Evolutionary conservation across 2,888 invertebrate species (phyloP).

Genomic region (Pammene aurita): DNA sequence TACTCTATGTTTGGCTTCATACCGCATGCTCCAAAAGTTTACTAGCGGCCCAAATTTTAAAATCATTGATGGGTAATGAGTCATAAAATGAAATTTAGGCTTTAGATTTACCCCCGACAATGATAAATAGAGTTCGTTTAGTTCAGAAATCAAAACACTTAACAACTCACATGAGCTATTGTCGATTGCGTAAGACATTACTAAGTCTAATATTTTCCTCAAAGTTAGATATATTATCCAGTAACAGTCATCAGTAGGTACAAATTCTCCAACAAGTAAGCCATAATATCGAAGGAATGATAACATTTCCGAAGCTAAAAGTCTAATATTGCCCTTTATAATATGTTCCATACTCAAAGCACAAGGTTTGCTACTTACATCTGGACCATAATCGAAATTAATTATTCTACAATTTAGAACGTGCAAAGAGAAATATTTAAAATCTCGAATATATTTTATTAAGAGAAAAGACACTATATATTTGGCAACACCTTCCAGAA

Average conservation of each 20-base stretch:
- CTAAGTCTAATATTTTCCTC: not conserved
- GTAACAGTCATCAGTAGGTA: not conserved
- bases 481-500: constrained; percentile 42
- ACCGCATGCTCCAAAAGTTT: constrained; percentile 6
- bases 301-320: constrained; percentile 22
- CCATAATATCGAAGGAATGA: constrained; percentile 29
- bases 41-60: constrained; percentile 6
- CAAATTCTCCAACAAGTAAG: constrained; percentile 25
- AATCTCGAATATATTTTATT: constrained; percentile 13
- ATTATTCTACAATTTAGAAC: not conserved
- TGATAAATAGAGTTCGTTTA: constrained; percentile 17
- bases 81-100: constrained; percentile 1
- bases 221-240: constrained; percentile 1
- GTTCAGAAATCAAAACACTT: not conserved
- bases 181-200: not conserved
- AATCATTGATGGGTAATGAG: constrained; percentile 3
- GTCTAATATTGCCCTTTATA: not conserved
- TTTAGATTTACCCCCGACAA: constrained; percentile 1
- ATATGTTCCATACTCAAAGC: not conserved
- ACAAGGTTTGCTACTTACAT: not conserved
- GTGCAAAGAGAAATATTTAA: constrained; percentile 1
- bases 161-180: not conserved
- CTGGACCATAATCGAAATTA: not conserved
- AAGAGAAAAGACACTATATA: constrained; percentile 33
- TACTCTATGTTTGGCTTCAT: constrained; percentile 30